Base-by-base conservation (phyloP, 2,797 vertebrate species). In the Threskiornis aethiopicus region DNA sequence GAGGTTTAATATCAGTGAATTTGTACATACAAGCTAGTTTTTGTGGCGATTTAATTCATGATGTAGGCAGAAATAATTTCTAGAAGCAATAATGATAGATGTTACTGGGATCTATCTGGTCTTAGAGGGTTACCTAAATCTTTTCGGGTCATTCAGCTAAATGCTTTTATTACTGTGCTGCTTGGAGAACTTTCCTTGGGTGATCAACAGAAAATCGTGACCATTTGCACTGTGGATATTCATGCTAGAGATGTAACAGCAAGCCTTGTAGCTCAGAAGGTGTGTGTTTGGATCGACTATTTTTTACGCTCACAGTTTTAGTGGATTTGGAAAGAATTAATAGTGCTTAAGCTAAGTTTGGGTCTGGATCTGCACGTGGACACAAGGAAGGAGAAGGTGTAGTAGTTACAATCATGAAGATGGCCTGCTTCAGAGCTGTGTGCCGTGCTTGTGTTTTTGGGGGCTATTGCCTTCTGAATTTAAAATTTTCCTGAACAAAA, bases 121-220 rank as follows among this genome's bases (percentile, higher is more conserved):
- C 55, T 93, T 79, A 77, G 33, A 31, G 11, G 64, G 54, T 41
- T 62, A 25, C 59, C 55, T 49, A 64, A 84, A 78, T 66, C 33
- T 41, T 58, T 94, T 57, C 91, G 99, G 99, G 95, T 99, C 96
- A 95, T 96, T 95, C 99, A 99, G 70, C 96, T 99, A 89, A 99
- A 99, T 97, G 88, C 96, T 71, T 84, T 99, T 96, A 99, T 99
- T 91, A 95, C 96, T 62, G 87, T 98, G 96, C 94, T 99, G 57
- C 95, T 99, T 91, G 98, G 98, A 94, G 98, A 99, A 46, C 97
- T 99, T 87, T 98, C 96, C 84, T 97, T 62, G 8, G 97, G 98
- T 33, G 97, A 99, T 95, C 92, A 98, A 84, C 98, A 99, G 98
- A 99, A 99, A 97, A 98, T 99, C 94, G 98, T 98, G 98, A 98